Conservation (phyloP, 2,888 invertebrate species). For the Lithophane ornitopus region DNA sequence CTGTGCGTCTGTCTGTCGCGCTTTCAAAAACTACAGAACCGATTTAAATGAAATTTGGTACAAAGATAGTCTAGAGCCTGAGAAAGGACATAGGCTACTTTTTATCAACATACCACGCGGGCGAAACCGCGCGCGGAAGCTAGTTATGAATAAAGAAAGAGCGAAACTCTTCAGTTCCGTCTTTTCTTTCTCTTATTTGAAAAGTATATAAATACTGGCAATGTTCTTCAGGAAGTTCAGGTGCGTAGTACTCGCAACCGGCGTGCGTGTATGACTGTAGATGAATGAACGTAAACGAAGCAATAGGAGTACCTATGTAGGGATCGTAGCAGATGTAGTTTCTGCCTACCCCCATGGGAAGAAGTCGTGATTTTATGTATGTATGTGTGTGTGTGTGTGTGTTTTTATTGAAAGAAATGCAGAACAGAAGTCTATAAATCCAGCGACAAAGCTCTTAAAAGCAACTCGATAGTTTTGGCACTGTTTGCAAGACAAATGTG, state of each 20-base stretch:
- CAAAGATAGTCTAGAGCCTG: no score
- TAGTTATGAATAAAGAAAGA: no score
- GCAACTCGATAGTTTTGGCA: slow-evolving; percentile 6
- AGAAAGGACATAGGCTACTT: no score
- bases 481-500: slow-evolving; percentile 35
- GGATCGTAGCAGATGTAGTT: not conserved
- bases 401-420: not conserved
- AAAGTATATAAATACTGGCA: not conserved
- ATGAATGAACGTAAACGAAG: no score
- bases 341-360: not conserved
- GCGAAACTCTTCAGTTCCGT: no score
- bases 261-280: not conserved
- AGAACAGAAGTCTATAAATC: not conserved
- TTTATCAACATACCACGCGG: no score
- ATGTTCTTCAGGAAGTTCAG: not conserved
- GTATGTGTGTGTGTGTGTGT: not conserved
- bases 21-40: no score
- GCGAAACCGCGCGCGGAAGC: no score
- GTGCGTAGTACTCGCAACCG: not conserved
- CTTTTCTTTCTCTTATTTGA: no score
- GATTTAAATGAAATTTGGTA: no score
- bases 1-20: no score
- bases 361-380: not conserved
- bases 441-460: not conserved
- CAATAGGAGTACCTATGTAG: not conserved